phyloP scores from a whole-genome alignment of 2,113 vertebrate genomes.

The Macheiramphus alcinus region DNA sequence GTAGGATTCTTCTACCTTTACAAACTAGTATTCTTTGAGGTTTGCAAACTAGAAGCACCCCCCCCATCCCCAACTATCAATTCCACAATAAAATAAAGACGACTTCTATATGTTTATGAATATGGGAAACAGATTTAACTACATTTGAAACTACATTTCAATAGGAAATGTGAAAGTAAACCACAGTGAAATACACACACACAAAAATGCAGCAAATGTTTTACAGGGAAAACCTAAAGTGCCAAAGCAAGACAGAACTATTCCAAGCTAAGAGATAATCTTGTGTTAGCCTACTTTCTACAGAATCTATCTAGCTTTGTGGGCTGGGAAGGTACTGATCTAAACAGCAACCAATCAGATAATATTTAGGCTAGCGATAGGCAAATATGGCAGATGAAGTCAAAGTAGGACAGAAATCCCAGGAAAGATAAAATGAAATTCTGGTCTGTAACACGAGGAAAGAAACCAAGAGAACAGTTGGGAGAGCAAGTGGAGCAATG shows the following conservation, averaged over 20 bases:
- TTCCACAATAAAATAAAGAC: background rate
- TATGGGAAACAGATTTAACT: background rate
- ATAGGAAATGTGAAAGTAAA: background rate
- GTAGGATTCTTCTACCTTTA: background rate
- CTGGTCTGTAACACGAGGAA: background rate
- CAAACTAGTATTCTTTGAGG: background rate
- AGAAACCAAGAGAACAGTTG: background rate
- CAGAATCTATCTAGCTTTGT: background rate
- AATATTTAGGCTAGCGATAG: conserved; percentile 27
- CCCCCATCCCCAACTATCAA: accelerated
- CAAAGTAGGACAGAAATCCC: conserved; percentile 29
- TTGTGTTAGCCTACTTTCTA: background rate
- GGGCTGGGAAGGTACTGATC: background rate
- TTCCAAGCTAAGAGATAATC: background rate
- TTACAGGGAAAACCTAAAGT: background rate
- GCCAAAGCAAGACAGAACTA: background rate
- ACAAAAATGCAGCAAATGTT: background rate
- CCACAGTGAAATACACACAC: background rate
- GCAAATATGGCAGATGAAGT: conserved; percentile 29
- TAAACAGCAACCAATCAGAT: conserved; percentile 10
- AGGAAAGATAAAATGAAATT: conserved; percentile 17
- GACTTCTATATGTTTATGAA: background rate
- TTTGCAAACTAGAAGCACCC: background rate
- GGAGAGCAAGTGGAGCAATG: conserved; percentile 23
- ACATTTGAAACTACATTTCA: background rate